Base-by-base conservation (phyloP, 2,888 invertebrate species). In the Melanchra persicariae region DNA sequence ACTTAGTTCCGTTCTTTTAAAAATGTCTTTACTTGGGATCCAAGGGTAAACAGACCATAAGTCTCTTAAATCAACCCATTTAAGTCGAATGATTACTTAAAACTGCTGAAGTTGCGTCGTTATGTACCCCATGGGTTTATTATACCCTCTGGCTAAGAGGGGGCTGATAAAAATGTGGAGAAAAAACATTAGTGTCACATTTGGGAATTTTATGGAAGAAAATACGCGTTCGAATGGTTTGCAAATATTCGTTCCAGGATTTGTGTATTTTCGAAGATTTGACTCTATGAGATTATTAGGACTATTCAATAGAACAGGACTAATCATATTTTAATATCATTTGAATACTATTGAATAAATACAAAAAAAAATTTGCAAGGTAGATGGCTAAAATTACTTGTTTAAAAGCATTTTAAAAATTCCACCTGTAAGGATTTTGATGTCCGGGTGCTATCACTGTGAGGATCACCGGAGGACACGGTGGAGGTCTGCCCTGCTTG, bases 151-250 rank as follows among this genome's bases (percentile, higher is more conserved):
- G 17, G 55, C 34, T 22, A 40, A 49, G 40, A 49, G 54, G 24
- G n/a, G 37, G 30, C 55, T 55, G 47, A 43, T 54, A 54, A 71
- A 51, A 72, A 72, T 65, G 43, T 58, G 51, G 19, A 37, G 15
- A 58, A 51, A 71, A 65, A 58, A 34, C 65, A 72, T 58, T 72
- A 73, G 55, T 37, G 72, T 65, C 65, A 65, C 65, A 72, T 72
- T 65, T 58, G 26, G 34, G 63, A 26, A 30, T 24, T 72, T 65
- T 72, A 72, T 72, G 49, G 24, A 45, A 26, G 72, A 57, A 71
- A 71, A 72, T 22, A 37, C 43, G 22, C 15, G 15, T 71, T 57
- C 9, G 24, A 26, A 64, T 15, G 4, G 40, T 40, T 57, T 64
- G 24, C 55, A 26, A 45, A 9, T 49, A 26, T 26, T 54, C n/a